Percentiles rank a stretch among this genome's conserved stretches.
Evolutionary conservation across 2,797 vertebrate genomes (phyloP).

Genomic region (Meda fulgida): DNA sequence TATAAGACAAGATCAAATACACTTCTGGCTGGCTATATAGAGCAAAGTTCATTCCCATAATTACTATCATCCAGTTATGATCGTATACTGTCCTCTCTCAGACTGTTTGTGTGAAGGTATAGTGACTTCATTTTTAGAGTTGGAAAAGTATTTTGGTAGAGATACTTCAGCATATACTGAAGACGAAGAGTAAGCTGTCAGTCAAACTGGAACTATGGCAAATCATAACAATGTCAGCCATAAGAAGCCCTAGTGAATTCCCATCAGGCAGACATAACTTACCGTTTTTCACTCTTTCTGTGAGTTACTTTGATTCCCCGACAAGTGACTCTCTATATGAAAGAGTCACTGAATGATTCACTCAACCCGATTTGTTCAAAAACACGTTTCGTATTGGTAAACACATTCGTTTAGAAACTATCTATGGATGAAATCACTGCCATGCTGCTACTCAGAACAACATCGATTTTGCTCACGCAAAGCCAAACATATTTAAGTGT

Average conservation of each 20-base stretch:
- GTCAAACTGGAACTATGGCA: slow-evolving; percentile 1
- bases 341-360: not conserved
- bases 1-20: not conserved
- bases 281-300: not conserved
- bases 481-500: not conserved
- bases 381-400: no score
- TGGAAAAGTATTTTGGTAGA: slow-evolving; percentile 25
- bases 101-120: not conserved
- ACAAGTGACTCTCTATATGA: not conserved
- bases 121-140: slow-evolving; percentile 45
- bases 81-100: not conserved
- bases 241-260: not conserved
- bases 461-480: not conserved
- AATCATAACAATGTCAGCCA: slow-evolving; percentile 4
- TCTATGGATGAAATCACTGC: not conserved
- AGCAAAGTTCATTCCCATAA: slow-evolving; percentile 13
- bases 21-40: not conserved
- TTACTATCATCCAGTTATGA: not conserved
- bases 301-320: not conserved
- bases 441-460: not conserved
- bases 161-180: not conserved
- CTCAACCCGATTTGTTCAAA: not conserved
- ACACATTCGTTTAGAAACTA: not conserved
- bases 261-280: not conserved
- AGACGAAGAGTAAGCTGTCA: slow-evolving; percentile 11